Conservation (phyloP, 2,888 invertebrate genomes). For the Drosophila macrospina region DNA sequence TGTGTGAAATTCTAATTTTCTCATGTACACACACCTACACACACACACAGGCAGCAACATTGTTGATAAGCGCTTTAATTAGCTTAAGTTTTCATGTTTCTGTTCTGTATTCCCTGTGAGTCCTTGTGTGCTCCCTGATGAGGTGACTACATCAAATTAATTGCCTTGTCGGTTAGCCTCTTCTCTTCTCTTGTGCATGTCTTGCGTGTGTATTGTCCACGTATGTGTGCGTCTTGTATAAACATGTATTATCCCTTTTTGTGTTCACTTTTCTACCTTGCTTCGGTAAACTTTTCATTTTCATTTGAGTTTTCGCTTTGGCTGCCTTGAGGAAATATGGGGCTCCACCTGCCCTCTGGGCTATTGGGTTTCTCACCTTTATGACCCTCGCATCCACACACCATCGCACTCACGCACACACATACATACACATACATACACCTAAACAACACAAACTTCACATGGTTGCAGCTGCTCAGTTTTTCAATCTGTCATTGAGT, state of each 20-base stretch:
- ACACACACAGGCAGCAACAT: constrained; percentile 3
- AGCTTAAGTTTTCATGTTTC: constrained; percentile 62
- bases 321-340: constrained; percentile 14
- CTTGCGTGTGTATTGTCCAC: neutral
- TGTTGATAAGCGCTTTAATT: constrained; percentile 63
- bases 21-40: constrained; percentile 13
- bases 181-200: constrained; percentile 5
- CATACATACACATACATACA: neutral
- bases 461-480: constrained; percentile 22
- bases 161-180: constrained; percentile 50
- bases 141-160: constrained; percentile 66
- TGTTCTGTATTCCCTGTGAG: constrained; percentile 43
- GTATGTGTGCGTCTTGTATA: constrained; percentile 19
- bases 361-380: constrained; percentile 33
- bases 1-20: constrained; percentile 54
- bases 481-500: constrained; percentile 61
- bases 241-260: constrained; percentile 21
- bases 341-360: constrained; percentile 16
- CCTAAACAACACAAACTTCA: constrained; percentile 17
- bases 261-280: constrained; percentile 19
- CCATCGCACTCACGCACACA: constrained; percentile 6
- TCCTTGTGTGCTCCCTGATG: constrained; percentile 25
- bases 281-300: constrained; percentile 45
- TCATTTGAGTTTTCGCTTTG: constrained; percentile 33
- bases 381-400: constrained; percentile 17